phyloP scores from a whole-genome alignment of 2,888 invertebrate species.

The Odontomyia ornata region DNA sequence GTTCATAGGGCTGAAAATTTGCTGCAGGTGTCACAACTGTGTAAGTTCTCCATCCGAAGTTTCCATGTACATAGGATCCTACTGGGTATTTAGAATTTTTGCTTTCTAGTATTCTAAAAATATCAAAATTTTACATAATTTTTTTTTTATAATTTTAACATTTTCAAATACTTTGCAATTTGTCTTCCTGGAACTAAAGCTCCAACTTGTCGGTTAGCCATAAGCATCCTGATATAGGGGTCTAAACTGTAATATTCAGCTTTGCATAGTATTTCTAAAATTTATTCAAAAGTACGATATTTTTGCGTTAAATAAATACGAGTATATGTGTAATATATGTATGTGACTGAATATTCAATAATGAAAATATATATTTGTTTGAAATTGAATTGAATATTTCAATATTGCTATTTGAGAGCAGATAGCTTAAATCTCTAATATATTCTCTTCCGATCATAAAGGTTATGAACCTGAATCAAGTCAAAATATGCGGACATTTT shows the following conservation, averaged over 20 bases:
- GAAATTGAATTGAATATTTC: no score
- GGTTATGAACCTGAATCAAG: no score
- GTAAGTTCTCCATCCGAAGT: conserved; percentile 66
- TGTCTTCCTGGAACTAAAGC: conserved; percentile 75
- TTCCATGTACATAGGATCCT: conserved; percentile 70
- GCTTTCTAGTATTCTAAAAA: conserved; percentile 72
- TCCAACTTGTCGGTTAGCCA: conserved; percentile 67
- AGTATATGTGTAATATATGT: no score
- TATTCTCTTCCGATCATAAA: no score
- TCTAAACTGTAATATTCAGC: conserved; percentile 77
- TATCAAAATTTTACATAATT: not conserved
- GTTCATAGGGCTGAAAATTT: conserved; percentile 51
- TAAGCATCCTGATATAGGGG: conserved; percentile 75
- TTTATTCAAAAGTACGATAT: not conserved
- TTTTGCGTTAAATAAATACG: no score
- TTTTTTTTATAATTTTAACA: not conserved
- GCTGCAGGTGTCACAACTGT: conserved; percentile 61
- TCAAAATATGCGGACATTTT: no score
- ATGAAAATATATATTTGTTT: no score
- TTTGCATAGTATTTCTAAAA: conserved; percentile 71
- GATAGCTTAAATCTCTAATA: no score
- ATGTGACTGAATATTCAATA: no score
- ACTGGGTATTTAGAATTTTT: conserved; percentile 72
- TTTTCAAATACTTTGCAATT: conserved; percentile 71
- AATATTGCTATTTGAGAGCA: no score